Conservation (phyloP, 2,113 vertebrate genomes). For the Camelus bactrianus region DNA sequence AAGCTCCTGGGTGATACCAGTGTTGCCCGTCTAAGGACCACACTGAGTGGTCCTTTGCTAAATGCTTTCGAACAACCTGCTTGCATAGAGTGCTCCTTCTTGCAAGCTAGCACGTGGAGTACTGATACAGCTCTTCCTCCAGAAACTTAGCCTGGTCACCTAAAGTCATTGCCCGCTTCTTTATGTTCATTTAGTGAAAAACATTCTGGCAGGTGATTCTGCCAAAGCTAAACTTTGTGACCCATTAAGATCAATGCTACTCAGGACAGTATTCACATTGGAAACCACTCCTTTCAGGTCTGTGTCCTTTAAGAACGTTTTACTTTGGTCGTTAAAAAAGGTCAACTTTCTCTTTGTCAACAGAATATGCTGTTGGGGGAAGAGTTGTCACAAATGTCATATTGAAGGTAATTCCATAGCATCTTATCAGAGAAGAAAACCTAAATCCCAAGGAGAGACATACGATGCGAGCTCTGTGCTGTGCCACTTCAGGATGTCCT, state of each 20-base stretch:
- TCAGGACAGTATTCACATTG: background rate
- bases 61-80: background rate
- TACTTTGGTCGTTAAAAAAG: conserved; percentile 23
- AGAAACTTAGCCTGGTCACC: background rate
- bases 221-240: too few relatives aligned
- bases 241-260: too few relatives aligned
- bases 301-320: conserved; percentile 49
- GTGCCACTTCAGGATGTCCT: background rate
- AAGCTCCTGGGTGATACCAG: background rate
- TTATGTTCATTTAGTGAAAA: conserved; percentile 6
- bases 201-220: background rate
- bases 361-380: background rate
- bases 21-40: background rate
- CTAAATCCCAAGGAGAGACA: background rate
- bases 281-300: conserved; percentile 23
- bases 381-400: background rate
- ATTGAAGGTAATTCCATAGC: background rate
- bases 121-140: background rate
- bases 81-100: conserved; percentile 1
- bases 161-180: background rate
- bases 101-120: background rate
- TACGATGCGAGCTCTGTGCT: background rate
- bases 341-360: conserved; percentile 21
- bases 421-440: background rate
- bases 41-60: background rate